These are phyloP conservation scores for Pyrrhopygopsis socrates DNA, from an alignment of 2,888 invertebrate species.

Conservation along the genomic window DNA sequence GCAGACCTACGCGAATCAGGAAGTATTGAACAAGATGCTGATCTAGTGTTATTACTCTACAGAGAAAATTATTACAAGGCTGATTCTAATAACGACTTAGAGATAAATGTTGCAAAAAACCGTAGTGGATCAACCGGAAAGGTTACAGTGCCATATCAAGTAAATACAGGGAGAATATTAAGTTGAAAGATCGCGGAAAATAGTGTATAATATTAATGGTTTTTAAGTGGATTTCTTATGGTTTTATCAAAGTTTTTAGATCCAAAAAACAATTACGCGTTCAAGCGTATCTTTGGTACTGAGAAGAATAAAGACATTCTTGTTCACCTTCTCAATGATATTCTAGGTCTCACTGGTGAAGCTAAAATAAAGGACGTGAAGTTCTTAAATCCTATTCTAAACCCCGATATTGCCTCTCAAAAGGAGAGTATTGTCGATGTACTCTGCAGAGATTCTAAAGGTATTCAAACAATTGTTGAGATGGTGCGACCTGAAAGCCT, in stretches of 20 bases:
- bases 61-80: neutral
- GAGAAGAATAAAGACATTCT: slow-evolving; percentile 52
- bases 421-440: too few relatives aligned
- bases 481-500: too few relatives aligned
- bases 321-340: too few relatives aligned
- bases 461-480: too few relatives aligned
- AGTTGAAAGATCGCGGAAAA: too few relatives aligned
- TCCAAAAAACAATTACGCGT: slow-evolving; percentile 20
- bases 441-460: too few relatives aligned
- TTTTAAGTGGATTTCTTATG: slow-evolving; percentile 25
- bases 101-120: neutral
- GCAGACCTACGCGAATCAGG: too few relatives aligned
- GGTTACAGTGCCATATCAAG: slow-evolving; percentile 9
- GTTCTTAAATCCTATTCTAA: slow-evolving; percentile 78
- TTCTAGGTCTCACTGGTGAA: slow-evolving; percentile 42
- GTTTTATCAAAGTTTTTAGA: slow-evolving; percentile 43
- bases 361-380: slow-evolving; percentile 79
- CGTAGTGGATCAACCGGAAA: slow-evolving; percentile 6
- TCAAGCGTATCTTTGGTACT: slow-evolving; percentile 39
- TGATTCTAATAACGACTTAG: neutral
- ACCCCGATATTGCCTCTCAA: slow-evolving; percentile 71
- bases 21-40: too few relatives aligned
- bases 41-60: neutral
- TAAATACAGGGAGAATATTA: neutral
- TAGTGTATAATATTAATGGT: slow-evolving; percentile 23